A percentile compares a stretch with the other conserved stretches of the same genome.
Conservation (phyloP, 2,888 invertebrate species). For the Catocala fraxini region DNA sequence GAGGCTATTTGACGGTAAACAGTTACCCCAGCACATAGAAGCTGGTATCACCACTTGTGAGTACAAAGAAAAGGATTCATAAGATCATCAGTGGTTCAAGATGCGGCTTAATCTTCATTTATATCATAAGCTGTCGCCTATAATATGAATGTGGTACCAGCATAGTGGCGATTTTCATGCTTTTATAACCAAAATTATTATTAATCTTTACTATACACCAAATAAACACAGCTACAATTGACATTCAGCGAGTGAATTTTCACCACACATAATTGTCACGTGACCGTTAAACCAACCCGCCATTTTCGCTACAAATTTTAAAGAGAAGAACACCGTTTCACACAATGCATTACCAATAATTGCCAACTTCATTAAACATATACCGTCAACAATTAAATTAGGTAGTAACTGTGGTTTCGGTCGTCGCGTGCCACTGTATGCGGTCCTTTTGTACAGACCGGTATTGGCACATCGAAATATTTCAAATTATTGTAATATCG, state of each 20-base stretch:
- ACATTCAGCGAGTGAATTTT: constrained; percentile 9
- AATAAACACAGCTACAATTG: neutral
- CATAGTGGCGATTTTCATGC: no score
- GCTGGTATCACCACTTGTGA: no score
- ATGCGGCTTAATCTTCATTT: no score
- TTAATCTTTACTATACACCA: neutral
- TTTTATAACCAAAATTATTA: no score
- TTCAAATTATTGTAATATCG: constrained; percentile 30
- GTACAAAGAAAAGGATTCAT: no score
- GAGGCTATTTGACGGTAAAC: no score
- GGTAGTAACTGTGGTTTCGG: constrained; percentile 27
- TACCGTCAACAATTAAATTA: constrained; percentile 50
- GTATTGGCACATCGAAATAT: constrained; percentile 19
- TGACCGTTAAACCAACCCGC: constrained; percentile 1
- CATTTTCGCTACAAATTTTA: constrained; percentile 5
- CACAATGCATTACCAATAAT: constrained; percentile 34
- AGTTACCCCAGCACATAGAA: no score
- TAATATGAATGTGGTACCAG: no score
- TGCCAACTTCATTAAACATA: constrained; percentile 39
- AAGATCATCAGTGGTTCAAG: no score
- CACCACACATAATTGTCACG: constrained; percentile 7
- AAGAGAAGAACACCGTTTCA: neutral
- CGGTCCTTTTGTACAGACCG: constrained; percentile 51
- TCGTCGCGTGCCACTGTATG: constrained; percentile 40
- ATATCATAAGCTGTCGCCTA: no score